These are phyloP conservation scores for Leucopsar rothschildi DNA, from an alignment of 2,113 vertebrate species.

Conservation along the genomic window DNA sequence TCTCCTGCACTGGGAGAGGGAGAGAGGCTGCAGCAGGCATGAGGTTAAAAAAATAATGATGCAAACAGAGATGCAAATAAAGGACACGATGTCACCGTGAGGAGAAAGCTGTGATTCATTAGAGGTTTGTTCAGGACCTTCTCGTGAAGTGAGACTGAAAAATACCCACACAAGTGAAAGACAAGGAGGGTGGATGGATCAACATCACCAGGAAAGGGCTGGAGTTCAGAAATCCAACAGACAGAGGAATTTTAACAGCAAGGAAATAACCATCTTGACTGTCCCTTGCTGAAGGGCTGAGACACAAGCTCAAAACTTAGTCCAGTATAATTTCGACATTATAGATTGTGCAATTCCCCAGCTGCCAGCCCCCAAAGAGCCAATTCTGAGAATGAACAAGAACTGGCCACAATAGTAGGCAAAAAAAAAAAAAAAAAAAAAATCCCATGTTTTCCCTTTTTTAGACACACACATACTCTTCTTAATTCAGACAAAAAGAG, in stretches of 20 bases:
- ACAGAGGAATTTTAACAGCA: background rate
- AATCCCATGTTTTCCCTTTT: fast-evolving
- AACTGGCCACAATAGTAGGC: background rate
- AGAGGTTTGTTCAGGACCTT: conserved; percentile 4
- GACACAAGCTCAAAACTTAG: background rate
- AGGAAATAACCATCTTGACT: background rate
- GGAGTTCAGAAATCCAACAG: background rate
- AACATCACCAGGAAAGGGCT: fast-evolving
- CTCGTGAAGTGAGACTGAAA: background rate
- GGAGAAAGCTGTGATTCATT: conserved; percentile 56
- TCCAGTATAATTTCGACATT: background rate
- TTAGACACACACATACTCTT: background rate
- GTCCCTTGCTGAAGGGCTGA: background rate
- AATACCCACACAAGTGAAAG: background rate
- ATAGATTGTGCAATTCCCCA: fast-evolving
- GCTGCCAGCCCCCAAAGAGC: background rate
- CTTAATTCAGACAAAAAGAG: background rate
- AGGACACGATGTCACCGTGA: conserved; percentile 1
- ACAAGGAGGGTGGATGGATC: background rate
- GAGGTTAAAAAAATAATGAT: background rate
- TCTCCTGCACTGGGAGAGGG: background rate
- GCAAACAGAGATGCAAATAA: conserved; percentile 28
- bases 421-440: background rate
- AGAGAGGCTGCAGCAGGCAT: background rate
- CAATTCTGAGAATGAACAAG: background rate